phyloP scores from a whole-genome alignment of 2,797 vertebrate genomes.

The Leptatherina wallacei region DNA sequence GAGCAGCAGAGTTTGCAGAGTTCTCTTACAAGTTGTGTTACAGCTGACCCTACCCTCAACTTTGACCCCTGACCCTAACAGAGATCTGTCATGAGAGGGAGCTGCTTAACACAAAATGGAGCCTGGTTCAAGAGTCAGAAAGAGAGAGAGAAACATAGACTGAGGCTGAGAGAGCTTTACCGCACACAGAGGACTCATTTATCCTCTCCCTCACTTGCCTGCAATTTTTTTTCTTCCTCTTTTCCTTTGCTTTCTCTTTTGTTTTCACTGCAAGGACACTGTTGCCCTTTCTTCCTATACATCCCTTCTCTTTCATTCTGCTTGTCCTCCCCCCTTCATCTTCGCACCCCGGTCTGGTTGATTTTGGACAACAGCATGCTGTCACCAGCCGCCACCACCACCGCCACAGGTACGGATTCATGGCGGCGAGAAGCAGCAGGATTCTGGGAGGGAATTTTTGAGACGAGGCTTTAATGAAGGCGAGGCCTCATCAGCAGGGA shows the following conservation, averaged over 20 bases:
- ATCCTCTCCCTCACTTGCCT: conserved; percentile 58
- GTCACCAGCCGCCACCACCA: conserved; percentile 82
- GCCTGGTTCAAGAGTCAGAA: conserved; percentile 86
- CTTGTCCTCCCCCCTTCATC: conserved; percentile 58
- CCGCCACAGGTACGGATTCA: conserved; percentile 89
- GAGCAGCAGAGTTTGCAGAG: conserved; percentile 85
- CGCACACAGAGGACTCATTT: conserved; percentile 77
- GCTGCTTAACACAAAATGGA: conserved; percentile 98
- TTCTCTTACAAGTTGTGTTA: conserved; percentile 94
- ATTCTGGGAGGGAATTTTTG: conserved; percentile 87
- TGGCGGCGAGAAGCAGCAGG: conserved; percentile 89
- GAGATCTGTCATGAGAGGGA: conserved; percentile 98
- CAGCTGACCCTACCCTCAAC: conserved; percentile 98
- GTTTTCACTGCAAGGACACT: conserved; percentile 88
- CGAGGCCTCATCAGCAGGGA: conserved; percentile 90
- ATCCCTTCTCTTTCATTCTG: conserved; percentile 62
- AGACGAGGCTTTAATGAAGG: conserved; percentile 93
- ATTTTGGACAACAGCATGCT: conserved; percentile 81
- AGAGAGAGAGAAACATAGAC: conserved; percentile 40
- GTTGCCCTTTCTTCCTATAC: conserved; percentile 75
- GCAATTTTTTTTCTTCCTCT: conserved; percentile 61
- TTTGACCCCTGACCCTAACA: conserved; percentile 93
- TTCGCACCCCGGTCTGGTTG: conserved; percentile 63
- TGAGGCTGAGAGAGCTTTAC: conserved; percentile 66
- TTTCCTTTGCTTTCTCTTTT: conserved; percentile 79